Evolutionary conservation across 1,140 invertebrate genomes (phyloP).

Genomic region (Zaprionus ghesquierei): DNA sequence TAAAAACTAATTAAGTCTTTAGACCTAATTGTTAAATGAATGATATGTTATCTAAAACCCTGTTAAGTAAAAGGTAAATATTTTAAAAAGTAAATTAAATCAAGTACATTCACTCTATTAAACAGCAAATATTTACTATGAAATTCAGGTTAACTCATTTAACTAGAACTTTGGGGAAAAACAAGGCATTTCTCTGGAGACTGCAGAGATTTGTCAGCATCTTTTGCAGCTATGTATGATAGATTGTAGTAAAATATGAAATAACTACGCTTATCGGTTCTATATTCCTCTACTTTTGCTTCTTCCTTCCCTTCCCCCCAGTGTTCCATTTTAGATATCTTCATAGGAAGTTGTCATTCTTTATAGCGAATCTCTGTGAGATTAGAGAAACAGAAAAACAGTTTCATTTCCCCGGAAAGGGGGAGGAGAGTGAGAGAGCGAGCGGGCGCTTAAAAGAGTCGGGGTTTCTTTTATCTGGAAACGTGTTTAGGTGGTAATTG

Average conservation of each 20-base stretch:
- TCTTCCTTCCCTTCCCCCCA: not conserved
- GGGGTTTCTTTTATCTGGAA: slow-evolving; percentile 14
- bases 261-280: no score
- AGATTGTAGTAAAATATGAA: no score
- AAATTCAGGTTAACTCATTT: not conserved
- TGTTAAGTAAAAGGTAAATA: not conserved
- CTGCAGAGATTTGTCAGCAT: not conserved
- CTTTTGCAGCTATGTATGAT: not conserved
- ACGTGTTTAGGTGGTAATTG: slow-evolving; percentile 16
- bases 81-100: not conserved
- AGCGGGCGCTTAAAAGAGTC: no score
- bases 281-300: not conserved
- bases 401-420: not conserved
- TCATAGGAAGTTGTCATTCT: slow-evolving; percentile 14
- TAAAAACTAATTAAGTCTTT: not conserved
- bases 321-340: not conserved
- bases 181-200: not conserved
- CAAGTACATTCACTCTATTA: not conserved
- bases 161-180: not conserved
- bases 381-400: slow-evolving; percentile 1
- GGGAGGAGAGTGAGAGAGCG: no score
- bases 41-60: not conserved
- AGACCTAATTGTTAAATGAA: not conserved
- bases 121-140: not conserved
- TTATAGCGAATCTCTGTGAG: not conserved